A percentile compares a stretch with the other conserved stretches of the same genome.
These are phyloP conservation scores for Guaruba guarouba DNA, from an alignment of 2,113 vertebrate genomes.

Conservation along the genomic window DNA sequence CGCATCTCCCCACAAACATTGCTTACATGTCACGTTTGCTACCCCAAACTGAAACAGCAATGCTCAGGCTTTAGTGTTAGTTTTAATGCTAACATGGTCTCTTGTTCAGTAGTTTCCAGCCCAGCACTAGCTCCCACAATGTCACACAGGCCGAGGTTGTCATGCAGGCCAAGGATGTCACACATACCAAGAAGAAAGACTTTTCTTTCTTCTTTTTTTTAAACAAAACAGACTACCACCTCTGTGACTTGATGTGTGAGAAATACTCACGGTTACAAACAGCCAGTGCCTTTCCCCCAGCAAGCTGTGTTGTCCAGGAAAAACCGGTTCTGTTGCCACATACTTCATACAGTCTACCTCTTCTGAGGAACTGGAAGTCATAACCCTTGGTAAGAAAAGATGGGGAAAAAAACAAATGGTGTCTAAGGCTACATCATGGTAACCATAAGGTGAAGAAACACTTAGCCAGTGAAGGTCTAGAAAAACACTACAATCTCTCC, in stretches of 20 bases:
- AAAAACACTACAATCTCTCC: background rate
- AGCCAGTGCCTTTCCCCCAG: slow-evolving; percentile 69
- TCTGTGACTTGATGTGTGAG: background rate
- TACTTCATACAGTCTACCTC: slow-evolving; percentile 69
- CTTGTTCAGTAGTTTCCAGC: background rate
- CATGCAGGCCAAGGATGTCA: background rate
- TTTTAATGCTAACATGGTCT: background rate
- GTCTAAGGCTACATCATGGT: background rate
- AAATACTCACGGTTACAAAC: slow-evolving; percentile 70
- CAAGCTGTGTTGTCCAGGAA: slow-evolving; percentile 67
- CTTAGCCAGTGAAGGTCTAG: background rate
- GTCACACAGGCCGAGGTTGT: background rate
- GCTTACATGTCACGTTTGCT: background rate
- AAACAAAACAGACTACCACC: rapidly evolving
- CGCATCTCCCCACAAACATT: background rate
- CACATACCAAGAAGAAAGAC: background rate
- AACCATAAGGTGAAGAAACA: background rate
- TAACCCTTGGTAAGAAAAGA: slow-evolving; percentile 67
- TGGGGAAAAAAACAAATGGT: background rate
- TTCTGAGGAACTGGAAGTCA: slow-evolving; percentile 76
- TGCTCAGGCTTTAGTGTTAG: background rate
- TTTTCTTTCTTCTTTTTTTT: background rate
- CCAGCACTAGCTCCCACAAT: background rate
- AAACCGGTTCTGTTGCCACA: slow-evolving; percentile 49
- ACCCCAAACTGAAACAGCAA: background rate